Base-by-base conservation (phyloP, 1,140 invertebrate species). In the Anthonomus grandis region DNA sequence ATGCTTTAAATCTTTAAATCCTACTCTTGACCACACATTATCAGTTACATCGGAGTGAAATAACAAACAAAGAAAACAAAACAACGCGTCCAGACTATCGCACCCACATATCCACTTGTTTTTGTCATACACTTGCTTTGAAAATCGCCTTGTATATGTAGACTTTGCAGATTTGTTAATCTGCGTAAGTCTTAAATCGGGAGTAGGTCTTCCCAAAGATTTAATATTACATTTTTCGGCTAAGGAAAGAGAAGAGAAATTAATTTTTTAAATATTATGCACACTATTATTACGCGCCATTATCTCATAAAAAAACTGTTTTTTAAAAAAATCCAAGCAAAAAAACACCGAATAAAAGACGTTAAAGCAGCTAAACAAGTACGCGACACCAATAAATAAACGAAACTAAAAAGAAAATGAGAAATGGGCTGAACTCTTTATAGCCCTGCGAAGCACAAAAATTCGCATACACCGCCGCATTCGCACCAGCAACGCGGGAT, bases 11-110 rank as follows among this genome's bases (percentile, higher is more conserved):
- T n/a, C n/a, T n/a, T n/a, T n/a, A 25, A 50, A 39, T 21, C 34
- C 31, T 39, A 12, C 27, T 23, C 24, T 25, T 18, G 17, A 17
- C 19, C 25, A 57, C n/a, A 10, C 22, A 24, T 39, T 37, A 12
- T 49, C 24, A 12, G n/a, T 9, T 21, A 22, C 46, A 50, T 37
- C 27, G 13, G 15, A 13, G 21, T 18, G 25, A 48, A 49, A 60
- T 10, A 38, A 49, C 12, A 49, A 52, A 60, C 18, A 49, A 15
- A 52, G 37, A 60, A 56, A 31, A 34, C 58, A 56, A 44, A 55
- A 60, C 18, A 60, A 45, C 13, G 37, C 23, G 27, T 60, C 56
- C 34, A 27, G 42, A 23, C 12, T 15, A 18, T 53, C 25, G 25
- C 57, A 59, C 6, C 58, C 52, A 31, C 46, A 48, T 56, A 24